phyloP scores from a whole-genome alignment of 1,140 invertebrate genomes.

The Zelostemma sp. region DNA sequence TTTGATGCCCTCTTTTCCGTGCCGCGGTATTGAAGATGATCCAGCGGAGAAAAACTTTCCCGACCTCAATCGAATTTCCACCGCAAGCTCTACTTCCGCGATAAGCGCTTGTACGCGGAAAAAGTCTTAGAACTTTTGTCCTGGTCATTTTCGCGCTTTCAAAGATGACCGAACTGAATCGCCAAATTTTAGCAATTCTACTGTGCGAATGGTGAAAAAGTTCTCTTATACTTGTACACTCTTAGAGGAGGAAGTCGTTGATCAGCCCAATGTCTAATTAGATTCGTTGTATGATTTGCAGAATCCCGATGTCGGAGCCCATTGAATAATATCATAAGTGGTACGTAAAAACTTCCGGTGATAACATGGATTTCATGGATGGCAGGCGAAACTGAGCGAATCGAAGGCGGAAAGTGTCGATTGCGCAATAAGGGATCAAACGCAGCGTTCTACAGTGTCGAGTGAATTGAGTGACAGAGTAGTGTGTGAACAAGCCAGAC shows the following conservation, averaged over 20 bases:
- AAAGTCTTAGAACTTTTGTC: neutral
- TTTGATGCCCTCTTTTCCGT: constrained; percentile 3
- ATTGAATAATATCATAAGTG: neutral
- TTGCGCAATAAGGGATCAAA: constrained; percentile 37
- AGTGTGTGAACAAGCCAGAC: constrained; percentile 23
- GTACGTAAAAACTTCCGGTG: constrained; percentile 12
- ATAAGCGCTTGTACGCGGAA: too few relatives aligned
- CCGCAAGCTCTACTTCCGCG: neutral
- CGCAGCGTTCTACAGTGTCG: constrained; percentile 35
- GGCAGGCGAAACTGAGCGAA: neutral
- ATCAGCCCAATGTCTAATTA: too few relatives aligned
- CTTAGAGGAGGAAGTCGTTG: too few relatives aligned
- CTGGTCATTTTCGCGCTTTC: neutral
- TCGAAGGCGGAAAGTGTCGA: constrained; percentile 25
- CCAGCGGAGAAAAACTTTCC: neutral
- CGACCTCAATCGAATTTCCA: neutral
- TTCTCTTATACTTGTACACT: too few relatives aligned
- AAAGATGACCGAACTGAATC: too few relatives aligned
- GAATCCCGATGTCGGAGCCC: neutral
- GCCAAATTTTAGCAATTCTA: too few relatives aligned
- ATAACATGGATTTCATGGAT: constrained; percentile 18
- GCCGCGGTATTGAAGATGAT: neutral
- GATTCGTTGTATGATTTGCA: too few relatives aligned
- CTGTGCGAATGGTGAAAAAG: too few relatives aligned
- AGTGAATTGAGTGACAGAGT: constrained; percentile 39